Conservation (phyloP, 2,888 invertebrate species). For the Corbicula japonica region DNA sequence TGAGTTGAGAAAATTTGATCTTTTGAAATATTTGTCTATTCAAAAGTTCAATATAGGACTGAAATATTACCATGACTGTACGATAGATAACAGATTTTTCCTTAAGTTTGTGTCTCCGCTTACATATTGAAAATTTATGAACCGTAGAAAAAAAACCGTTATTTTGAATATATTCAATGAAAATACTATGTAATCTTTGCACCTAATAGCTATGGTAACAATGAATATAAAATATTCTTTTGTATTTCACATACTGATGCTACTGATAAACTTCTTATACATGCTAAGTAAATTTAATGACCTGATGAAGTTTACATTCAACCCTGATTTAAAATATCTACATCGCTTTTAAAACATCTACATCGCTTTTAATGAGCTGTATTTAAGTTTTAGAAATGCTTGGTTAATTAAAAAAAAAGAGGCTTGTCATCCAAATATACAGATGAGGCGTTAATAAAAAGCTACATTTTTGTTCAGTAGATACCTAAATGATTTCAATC, state of each 20-base stretch:
- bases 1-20: slow-evolving; percentile 2
- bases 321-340: too few relatives aligned
- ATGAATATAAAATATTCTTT: background rate
- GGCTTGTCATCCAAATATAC: too few relatives aligned
- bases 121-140: slow-evolving; percentile 9
- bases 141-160: slow-evolving; percentile 7
- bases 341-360: too few relatives aligned
- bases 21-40: background rate
- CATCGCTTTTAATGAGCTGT: too few relatives aligned
- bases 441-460: too few relatives aligned
- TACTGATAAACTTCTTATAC: slow-evolving; percentile 7
- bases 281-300: too few relatives aligned
- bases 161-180: slow-evolving; percentile 14
- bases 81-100: slow-evolving; percentile 11
- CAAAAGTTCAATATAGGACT: background rate
- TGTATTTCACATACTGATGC: too few relatives aligned
- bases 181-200: slow-evolving; percentile 6
- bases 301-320: too few relatives aligned
- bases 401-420: too few relatives aligned
- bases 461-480: too few relatives aligned
- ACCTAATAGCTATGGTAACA: slow-evolving; percentile 11
- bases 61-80: slow-evolving; percentile 24
- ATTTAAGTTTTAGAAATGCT: too few relatives aligned
- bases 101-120: slow-evolving; percentile 1
- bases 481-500: too few relatives aligned